These are phyloP conservation scores for Bettongia penicillata DNA, from an alignment of 2,113 vertebrate species.

Conservation along the genomic window DNA sequence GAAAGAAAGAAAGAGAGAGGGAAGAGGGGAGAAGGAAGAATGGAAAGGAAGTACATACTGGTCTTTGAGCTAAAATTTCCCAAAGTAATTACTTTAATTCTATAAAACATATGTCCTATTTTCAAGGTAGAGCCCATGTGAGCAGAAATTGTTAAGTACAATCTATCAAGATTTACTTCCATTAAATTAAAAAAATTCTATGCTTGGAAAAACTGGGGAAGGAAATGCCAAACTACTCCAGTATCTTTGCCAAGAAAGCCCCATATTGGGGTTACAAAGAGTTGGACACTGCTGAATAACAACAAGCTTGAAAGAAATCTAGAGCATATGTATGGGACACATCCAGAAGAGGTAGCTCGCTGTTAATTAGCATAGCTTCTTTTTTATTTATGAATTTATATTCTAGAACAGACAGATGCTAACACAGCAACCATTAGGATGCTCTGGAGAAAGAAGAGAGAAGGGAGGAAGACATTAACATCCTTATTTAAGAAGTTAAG, in stretches of 20 bases:
- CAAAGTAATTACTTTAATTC: neutral
- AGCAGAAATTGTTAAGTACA: neutral
- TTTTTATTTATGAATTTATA: too few species aligned
- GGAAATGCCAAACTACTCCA: too few species aligned
- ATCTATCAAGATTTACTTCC: neutral
- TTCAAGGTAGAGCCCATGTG: neutral
- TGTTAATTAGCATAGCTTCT: neutral
- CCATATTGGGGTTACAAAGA: too few species aligned
- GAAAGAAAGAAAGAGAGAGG: too few species aligned
- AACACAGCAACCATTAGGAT: neutral
- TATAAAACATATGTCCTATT: neutral
- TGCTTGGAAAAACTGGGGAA: neutral
- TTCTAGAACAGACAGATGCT: neutral
- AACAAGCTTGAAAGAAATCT: too few species aligned
- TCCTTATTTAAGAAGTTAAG: slow-evolving; percentile 2
- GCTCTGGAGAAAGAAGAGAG: neutral
- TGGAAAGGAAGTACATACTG: neutral
- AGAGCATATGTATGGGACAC: too few species aligned
- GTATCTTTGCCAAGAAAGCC: too few species aligned
- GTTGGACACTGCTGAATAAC: too few species aligned
- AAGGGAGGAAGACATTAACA: neutral
- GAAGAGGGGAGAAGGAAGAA: too few species aligned
- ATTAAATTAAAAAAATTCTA: neutral
- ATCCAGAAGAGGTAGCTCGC: neutral
- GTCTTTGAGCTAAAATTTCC: neutral